These are phyloP conservation scores for Callopanchax toddi DNA, from an alignment of 2,113 vertebrate species.

Conservation along the genomic window DNA sequence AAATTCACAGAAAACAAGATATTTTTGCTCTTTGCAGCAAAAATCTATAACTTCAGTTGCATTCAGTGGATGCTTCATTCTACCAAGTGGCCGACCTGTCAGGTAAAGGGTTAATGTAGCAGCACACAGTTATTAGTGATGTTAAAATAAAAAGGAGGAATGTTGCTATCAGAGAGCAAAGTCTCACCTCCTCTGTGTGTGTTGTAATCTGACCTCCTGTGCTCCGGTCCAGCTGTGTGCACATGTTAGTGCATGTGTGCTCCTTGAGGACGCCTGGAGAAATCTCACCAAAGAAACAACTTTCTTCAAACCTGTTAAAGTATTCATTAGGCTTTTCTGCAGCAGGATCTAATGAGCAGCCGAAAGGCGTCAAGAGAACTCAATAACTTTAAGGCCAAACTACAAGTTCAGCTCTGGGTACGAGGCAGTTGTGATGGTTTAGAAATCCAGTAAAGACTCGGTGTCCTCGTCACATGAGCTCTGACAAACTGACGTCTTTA, in stretches of 20 bases:
- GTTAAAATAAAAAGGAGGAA: background rate
- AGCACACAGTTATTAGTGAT: background rate
- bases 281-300: background rate
- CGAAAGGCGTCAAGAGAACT: too few species aligned
- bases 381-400: background rate
- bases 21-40: background rate
- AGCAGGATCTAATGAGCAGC: too few species aligned
- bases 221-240: background rate
- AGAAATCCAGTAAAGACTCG: background rate
- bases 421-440: background rate
- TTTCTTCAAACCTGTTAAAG: too few species aligned
- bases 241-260: background rate
- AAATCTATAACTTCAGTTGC: too few species aligned
- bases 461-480: background rate
- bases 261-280: background rate
- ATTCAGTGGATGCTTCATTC: too few species aligned
- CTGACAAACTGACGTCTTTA: background rate
- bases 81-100: too few species aligned
- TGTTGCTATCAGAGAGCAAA: background rate
- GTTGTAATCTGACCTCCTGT: background rate
- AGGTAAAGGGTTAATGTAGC: background rate
- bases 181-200: background rate
- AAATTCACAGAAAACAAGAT: background rate
- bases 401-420: too few species aligned
- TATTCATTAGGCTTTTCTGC: background rate